Base-by-base conservation (phyloP, 2,888 invertebrate species). In the Leptodirus hochenwartii region DNA sequence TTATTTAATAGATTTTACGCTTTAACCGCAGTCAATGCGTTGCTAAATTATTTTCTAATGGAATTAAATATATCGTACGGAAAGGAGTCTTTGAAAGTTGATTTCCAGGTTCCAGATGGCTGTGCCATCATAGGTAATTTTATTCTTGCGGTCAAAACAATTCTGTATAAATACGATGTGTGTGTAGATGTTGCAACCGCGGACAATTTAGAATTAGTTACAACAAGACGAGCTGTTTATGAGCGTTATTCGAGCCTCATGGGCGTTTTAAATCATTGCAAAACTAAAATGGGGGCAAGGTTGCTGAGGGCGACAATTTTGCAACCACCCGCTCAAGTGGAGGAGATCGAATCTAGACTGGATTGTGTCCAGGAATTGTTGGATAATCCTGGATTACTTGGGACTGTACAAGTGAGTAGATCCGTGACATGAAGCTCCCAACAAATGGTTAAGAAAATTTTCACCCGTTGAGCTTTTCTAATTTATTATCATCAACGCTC, bases 41-140 rank as follows among this genome's bases (percentile, higher is more conserved):
- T 91, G 3, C 48, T 91, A 4, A 80, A 77, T 46, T 90, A 88
- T 50, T 66, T 85, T 2, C 85, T 90, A 52, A 71, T 70, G 41
- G 70, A 74, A 32, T 73, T 82, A 43, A 75, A 74, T 38, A 60
- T 79, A 11, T 61, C 72, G 11, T 87, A 80, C 51, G 69, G 75
- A 1, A 66, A 70, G 29, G 69, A 70, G 43, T 77, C 87, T 0
- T 54, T 93, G 35, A 78, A 75, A 54, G 64, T 91, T 17, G 71
- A 76, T 40, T 91, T 80, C 49, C 72, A 78, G 52, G 77, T 76
- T 10, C 74, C 82, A 9, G 77, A 84, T 53, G 70, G 80, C 34
- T 74, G 75, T 6, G 75, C 80, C 48, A 65, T 79, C 44, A 84
- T 93, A 42, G 88, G 88, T 84, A 60, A 47, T 41, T 30, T 17